These are phyloP conservation scores for Steatornis caripensis DNA, from an alignment of 2,113 vertebrate species.

Conservation along the genomic window DNA sequence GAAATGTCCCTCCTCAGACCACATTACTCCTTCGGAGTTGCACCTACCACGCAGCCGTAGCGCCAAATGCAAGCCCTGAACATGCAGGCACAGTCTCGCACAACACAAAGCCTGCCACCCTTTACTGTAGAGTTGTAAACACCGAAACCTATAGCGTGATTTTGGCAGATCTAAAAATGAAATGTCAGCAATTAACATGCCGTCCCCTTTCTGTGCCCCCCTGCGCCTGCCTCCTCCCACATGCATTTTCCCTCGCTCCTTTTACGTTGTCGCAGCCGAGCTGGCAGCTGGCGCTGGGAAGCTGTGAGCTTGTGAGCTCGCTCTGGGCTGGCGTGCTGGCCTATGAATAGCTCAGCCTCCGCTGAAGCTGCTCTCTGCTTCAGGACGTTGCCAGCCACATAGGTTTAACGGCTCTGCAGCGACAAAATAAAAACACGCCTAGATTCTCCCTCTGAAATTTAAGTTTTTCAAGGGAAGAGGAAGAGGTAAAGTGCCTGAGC, in stretches of 20 bases:
- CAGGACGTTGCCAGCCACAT: background rate
- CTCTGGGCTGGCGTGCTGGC: background rate
- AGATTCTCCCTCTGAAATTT: background rate
- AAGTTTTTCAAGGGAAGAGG: background rate
- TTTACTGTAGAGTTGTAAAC: background rate
- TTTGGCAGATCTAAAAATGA: background rate
- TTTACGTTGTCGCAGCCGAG: background rate
- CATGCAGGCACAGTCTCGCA: fast-evolving
- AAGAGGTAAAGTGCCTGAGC: background rate
- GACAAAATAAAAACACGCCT: background rate
- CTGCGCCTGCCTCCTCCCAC: background rate
- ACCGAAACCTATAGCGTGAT: fast-evolving
- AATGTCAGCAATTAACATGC: background rate
- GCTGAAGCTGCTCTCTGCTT: background rate
- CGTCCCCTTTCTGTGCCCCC: background rate
- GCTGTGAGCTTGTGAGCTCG: background rate
- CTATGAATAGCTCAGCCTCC: background rate
- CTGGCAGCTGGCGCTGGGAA: constrained; percentile 7
- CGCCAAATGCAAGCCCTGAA: background rate
- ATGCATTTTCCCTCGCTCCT: background rate
- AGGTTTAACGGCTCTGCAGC: background rate
- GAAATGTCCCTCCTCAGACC: background rate
- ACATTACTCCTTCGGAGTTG: background rate
- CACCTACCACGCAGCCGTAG: background rate
- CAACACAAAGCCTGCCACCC: background rate